Conservation (phyloP, 1,140 invertebrate species). For the Drosophila nasuta region DNA sequence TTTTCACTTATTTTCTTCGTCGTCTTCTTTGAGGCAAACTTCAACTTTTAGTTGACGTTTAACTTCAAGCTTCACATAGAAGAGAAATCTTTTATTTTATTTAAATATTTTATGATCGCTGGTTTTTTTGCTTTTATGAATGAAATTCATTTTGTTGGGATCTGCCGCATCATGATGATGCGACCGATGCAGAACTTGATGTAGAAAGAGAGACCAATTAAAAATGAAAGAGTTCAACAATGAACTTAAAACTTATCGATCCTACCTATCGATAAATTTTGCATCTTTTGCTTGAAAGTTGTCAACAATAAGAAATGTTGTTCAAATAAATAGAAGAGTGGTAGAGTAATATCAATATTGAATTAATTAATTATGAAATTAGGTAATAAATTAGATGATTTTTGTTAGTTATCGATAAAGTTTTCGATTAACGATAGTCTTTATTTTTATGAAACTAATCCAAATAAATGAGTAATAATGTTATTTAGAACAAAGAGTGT, state of each 20-base stretch:
- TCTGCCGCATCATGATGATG: conserved; percentile 2
- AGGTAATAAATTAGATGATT: no score
- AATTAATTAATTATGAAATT: no score
- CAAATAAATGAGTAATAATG: no score
- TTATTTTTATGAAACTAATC: no score
- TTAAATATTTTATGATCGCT: not conserved
- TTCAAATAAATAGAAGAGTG: no score
- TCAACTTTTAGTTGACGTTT: not conserved
- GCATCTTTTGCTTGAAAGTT: no score
- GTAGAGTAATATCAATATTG: no score
- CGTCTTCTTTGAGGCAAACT: not conserved
- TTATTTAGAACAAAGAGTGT: no score
- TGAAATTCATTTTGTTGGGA: conserved; percentile 1
- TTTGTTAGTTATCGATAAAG: no score
- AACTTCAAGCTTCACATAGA: conserved; percentile 5
- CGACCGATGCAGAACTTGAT: not conserved
- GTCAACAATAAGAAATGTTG: no score
- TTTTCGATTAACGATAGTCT: no score
- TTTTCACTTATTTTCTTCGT: conserved; percentile 1
- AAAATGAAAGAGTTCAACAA: not conserved
- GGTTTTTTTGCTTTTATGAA: conserved; percentile 12
- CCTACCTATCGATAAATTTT: not conserved
- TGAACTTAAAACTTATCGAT: no score
- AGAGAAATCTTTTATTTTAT: conserved; percentile 9
- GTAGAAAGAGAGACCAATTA: not conserved